phyloP scores from a whole-genome alignment of 1,140 invertebrate species.

The Gryllus bimaculatus region DNA sequence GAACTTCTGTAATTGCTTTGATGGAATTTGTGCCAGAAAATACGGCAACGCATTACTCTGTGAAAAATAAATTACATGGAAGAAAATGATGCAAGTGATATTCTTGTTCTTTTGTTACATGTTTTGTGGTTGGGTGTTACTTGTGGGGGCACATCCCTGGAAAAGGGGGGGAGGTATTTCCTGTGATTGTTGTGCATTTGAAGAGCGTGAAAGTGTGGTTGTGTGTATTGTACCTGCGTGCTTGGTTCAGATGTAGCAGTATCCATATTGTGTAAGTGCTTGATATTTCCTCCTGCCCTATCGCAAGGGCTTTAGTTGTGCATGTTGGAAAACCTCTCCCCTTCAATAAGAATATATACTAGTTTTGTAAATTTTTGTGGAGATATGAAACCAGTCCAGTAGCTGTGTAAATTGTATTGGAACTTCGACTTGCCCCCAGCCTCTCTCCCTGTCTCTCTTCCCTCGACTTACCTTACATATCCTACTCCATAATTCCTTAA shows the following conservation, averaged over 20 bases:
- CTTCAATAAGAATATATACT: conserved; percentile 2
- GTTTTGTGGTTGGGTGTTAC: not conserved
- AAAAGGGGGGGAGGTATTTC: not conserved
- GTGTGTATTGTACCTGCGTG: not conserved
- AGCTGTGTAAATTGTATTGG: conserved; percentile 12
- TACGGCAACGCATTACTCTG: not conserved
- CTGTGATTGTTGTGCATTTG: not conserved
- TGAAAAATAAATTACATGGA: not conserved
- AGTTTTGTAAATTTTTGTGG: conserved; percentile 7
- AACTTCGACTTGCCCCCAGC: conserved; percentile 7
- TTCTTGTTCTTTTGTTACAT: not conserved
- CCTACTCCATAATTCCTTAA: not conserved
- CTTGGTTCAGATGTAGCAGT: not conserved
- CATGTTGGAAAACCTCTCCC: not conserved
- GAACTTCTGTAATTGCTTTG: too few relatives aligned
- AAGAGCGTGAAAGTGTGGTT: not conserved
- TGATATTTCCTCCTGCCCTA: not conserved
- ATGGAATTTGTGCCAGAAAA: not conserved
- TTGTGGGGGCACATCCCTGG: conserved; percentile 2
- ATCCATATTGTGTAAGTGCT: not conserved
- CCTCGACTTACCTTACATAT: not conserved
- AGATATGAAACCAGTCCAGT: conserved; percentile 7
- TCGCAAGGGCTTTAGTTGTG: not conserved
- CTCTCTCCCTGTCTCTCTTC: not conserved
- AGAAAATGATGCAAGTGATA: not conserved